phyloP scores from a whole-genome alignment of 2,113 vertebrate species.

The Myocastor coypus region DNA sequence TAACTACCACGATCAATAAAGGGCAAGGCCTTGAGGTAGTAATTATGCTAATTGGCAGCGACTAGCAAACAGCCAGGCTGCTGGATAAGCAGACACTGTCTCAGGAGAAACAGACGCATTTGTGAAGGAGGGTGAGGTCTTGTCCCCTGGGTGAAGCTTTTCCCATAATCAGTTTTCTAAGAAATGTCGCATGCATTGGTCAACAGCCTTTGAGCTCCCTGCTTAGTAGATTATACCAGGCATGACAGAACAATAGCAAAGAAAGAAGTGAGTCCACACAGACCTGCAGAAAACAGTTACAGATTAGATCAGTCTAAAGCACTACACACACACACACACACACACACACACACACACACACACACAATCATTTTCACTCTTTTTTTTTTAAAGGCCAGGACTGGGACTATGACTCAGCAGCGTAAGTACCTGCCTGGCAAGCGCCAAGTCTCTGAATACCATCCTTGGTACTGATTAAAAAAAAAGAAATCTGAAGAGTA shows the following conservation, averaged over 20 bases:
- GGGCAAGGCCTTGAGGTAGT: constrained; percentile 68
- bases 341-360: fast-evolving
- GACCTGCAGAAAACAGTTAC: neutral
- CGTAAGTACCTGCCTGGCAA: too few species aligned
- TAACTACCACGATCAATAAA: constrained; percentile 72
- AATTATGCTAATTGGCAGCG: constrained; percentile 71
- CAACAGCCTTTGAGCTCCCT: neutral
- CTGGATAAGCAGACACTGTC: constrained; percentile 23
- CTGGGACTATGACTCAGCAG: neutral
- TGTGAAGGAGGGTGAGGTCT: constrained; percentile 51
- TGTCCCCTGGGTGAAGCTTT: neutral
- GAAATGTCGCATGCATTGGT: neutral
- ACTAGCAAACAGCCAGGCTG: constrained; percentile 57
- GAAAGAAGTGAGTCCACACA: neutral
- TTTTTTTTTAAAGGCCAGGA: neutral
- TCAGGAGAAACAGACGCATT: neutral
- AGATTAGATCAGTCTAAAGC: neutral
- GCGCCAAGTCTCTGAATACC: too few species aligned
- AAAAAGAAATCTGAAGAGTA: too few species aligned
- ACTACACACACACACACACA: fast-evolving
- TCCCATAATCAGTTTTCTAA: constrained; percentile 38
- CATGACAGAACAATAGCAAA: neutral
- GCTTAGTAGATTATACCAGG: neutral
- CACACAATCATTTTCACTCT: neutral
- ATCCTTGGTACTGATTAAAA: too few species aligned